A percentile compares a stretch with the other conserved stretches of the same genome.
phyloP scores from a whole-genome alignment of 2,113 vertebrate species.

The Chrysochloris asiatica region DNA sequence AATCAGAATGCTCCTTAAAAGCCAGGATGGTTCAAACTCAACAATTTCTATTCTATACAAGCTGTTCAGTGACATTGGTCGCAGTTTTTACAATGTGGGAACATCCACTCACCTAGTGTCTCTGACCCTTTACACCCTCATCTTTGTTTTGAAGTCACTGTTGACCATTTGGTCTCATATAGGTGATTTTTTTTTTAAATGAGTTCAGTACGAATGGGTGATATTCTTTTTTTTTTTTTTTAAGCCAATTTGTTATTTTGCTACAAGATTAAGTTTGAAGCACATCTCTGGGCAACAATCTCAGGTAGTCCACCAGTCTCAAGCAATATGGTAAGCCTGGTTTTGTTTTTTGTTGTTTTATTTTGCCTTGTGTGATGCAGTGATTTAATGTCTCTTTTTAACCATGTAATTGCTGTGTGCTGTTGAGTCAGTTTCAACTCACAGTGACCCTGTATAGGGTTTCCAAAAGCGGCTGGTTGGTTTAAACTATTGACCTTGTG shows the following conservation, averaged over 20 bases:
- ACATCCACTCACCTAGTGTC: background rate
- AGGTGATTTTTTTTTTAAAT: background rate
- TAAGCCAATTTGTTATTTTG: background rate
- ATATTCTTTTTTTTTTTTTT: background rate
- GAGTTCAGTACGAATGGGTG: background rate
- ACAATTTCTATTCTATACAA: background rate
- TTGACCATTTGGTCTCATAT: background rate
- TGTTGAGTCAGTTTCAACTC: too few species aligned
- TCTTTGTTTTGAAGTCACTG: background rate
- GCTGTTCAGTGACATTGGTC: background rate
- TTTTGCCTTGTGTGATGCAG: too few species aligned
- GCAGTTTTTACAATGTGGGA: background rate
- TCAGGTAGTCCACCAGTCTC: background rate
- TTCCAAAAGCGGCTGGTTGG: too few species aligned
- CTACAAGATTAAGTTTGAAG: background rate
- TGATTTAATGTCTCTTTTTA: too few species aligned
- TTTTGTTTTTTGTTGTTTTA: too few species aligned
- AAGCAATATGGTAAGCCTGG: background rate
- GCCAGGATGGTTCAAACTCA: too few species aligned
- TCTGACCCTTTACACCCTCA: background rate
- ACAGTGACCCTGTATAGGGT: too few species aligned
- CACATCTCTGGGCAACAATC: background rate
- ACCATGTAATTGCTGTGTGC: too few species aligned
- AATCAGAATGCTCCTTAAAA: too few species aligned
- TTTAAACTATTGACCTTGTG: too few species aligned